Evolutionary conservation across 2,797 vertebrate genomes (phyloP).

Genomic region (Dendrocincla fuliginosa): DNA sequence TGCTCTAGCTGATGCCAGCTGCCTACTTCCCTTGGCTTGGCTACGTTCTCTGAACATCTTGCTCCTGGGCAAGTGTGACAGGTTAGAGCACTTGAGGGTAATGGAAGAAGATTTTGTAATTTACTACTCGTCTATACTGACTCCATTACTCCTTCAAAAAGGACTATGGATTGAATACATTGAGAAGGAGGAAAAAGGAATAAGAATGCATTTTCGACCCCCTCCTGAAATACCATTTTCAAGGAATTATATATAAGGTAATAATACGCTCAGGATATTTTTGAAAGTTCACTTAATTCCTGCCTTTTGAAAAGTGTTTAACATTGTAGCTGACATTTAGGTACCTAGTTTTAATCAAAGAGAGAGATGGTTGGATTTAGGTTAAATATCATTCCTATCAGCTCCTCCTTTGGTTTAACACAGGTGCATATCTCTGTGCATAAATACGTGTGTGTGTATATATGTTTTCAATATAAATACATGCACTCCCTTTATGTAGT

Average conservation of each 20-base stretch:
- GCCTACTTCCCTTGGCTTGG: not conserved
- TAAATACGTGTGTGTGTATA: not conserved
- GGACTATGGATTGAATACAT: not conserved
- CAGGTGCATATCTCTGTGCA: not conserved
- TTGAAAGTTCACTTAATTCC: not conserved
- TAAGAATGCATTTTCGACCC: not conserved
- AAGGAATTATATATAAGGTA: not conserved
- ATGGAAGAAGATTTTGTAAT: not conserved
- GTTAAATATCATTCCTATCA: not conserved
- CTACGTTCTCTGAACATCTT: not conserved
- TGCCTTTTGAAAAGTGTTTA: not conserved
- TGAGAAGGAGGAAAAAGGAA: rapidly evolving
- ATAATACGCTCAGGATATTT: not conserved
- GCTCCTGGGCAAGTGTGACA: not conserved
- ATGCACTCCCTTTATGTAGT: not conserved
- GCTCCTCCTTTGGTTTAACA: not conserved
- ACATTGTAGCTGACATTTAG: not conserved
- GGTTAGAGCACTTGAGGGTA: not conserved
- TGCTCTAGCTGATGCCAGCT: not conserved
- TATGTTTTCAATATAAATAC: not conserved
- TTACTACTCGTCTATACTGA: rapidly evolving
- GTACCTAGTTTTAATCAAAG: not conserved
- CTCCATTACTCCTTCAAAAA: not conserved
- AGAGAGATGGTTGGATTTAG: not conserved
- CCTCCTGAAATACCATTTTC: not conserved